phyloP scores from a whole-genome alignment of 2,113 vertebrate species.

The Laterallus jamaicensis region DNA sequence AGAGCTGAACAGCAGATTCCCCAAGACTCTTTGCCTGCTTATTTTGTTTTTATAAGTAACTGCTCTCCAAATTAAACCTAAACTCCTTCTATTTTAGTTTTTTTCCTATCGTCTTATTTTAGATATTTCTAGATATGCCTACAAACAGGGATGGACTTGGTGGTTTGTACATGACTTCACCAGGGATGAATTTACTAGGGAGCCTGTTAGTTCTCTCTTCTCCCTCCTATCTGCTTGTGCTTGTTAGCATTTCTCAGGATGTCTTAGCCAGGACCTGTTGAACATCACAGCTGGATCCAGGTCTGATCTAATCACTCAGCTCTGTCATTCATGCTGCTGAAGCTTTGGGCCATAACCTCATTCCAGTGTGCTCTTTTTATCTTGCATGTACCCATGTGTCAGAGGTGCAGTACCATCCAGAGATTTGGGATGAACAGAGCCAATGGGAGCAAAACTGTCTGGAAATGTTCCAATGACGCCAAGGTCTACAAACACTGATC shows the following conservation, averaged over 20 bases:
- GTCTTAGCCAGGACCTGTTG: neutral
- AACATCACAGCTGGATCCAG: neutral
- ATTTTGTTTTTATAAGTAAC: neutral
- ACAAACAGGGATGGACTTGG: neutral
- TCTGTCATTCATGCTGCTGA: neutral
- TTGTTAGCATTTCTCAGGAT: neutral
- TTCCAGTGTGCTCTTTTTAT: neutral
- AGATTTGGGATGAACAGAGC: neutral
- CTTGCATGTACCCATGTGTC: neutral
- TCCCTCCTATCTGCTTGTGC: neutral
- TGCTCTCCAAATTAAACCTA: neutral
- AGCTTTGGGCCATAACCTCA: neutral
- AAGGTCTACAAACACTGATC: constrained; percentile 13
- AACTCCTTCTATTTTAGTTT: neutral
- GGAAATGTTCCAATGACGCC: constrained; percentile 34
- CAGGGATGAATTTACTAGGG: neutral
- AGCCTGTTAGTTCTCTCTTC: neutral
- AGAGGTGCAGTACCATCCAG: neutral
- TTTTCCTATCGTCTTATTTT: neutral
- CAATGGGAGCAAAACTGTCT: neutral
- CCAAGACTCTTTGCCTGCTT: neutral
- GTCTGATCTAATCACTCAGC: neutral
- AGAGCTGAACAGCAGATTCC: neutral
- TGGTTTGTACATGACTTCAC: neutral
- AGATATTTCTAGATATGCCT: neutral